Evolutionary conservation across 2,113 vertebrate genomes (phyloP).

Genomic region (Oreochromis tanganicae): DNA sequence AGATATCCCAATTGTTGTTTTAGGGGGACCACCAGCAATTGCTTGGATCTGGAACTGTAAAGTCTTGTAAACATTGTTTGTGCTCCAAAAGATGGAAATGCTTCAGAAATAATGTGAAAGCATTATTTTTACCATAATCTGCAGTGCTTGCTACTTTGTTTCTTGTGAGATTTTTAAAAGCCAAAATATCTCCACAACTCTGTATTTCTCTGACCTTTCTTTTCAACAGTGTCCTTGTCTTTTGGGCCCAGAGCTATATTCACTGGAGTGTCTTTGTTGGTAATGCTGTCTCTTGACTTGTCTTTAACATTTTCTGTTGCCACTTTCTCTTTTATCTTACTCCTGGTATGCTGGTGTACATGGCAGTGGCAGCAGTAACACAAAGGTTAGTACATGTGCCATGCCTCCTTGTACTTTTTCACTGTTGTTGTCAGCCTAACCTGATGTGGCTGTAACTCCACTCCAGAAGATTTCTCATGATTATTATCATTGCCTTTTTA

Average conservation of each 20-base stretch:
- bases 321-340: background rate
- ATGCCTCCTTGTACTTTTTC: background rate
- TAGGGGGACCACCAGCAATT: background rate
- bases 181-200: background rate
- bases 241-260: background rate
- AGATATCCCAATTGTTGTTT: background rate
- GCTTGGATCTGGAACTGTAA: background rate
- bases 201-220: background rate
- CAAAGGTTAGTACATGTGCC: background rate
- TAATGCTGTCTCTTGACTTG: background rate
- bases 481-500: background rate
- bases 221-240: background rate
- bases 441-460: background rate
- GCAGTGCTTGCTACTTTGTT: background rate
- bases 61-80: background rate
- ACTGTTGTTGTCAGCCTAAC: background rate
- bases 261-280: background rate
- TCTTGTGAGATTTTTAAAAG: background rate
- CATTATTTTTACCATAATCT: background rate
- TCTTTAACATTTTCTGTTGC: background rate
- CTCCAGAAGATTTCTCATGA: background rate
- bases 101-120: background rate
- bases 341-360: background rate
- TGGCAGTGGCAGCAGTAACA: background rate
- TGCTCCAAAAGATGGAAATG: background rate